A percentile compares a stretch with the other conserved stretches of the same genome.
These are phyloP conservation scores for Drosophila repletoides DNA, from an alignment of 1,140 invertebrate species.

Conservation along the genomic window DNA sequence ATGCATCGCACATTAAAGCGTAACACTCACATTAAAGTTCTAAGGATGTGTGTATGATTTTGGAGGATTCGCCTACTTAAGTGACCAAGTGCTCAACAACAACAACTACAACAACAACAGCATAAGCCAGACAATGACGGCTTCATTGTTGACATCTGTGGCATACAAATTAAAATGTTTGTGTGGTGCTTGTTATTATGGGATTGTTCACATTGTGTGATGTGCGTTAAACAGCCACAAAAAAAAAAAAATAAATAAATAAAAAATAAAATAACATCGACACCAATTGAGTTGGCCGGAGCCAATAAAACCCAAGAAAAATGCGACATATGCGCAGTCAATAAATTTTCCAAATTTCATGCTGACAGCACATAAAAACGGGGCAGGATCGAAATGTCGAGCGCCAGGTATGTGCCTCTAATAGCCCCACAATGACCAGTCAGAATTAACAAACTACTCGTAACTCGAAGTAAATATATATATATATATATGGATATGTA, in stretches of 20 bases:
- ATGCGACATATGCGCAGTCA: constrained; percentile 77
- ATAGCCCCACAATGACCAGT: constrained; percentile 76
- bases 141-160: constrained; percentile 55
- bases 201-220: constrained; percentile 7
- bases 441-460: constrained; percentile 32
- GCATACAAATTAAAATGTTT: constrained; percentile 77
- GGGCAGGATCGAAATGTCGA: constrained; percentile 11
- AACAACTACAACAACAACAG: constrained; percentile 67
- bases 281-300: constrained; percentile 22
- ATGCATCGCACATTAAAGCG: constrained; percentile 56
- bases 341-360: constrained; percentile 78
- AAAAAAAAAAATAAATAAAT: no score
- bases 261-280: constrained; percentile 20
- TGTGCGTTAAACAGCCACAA: no score
- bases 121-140: constrained; percentile 23
- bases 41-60: constrained; percentile 14
- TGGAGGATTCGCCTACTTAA: constrained; percentile 43
- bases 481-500: neutral
- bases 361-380: constrained; percentile 63
- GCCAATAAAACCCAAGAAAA: constrained; percentile 44
- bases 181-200: constrained; percentile 22
- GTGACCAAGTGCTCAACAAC: constrained; percentile 47
- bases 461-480: constrained; percentile 1
- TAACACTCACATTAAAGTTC: constrained; percentile 41
- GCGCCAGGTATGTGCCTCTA: constrained; percentile 39